Evolutionary conservation across 53 echinoderm and acorn worm genomes (phyloP).

Genomic region (Arbacia lixula): DNA sequence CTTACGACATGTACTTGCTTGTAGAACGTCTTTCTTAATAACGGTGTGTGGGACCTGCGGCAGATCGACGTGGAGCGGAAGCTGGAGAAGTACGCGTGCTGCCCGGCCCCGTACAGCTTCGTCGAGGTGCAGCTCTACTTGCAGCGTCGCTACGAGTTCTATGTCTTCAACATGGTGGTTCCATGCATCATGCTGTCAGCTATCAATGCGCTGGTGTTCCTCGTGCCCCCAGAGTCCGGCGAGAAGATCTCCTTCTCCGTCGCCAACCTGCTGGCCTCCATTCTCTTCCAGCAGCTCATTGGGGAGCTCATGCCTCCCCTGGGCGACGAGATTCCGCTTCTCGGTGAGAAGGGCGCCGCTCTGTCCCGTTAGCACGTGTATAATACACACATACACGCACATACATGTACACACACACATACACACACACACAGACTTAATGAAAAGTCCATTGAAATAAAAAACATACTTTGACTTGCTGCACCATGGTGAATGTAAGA

Average conservation of each 20-base stretch:
- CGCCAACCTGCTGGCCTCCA: constrained; percentile 77
- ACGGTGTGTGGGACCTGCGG: constrained; percentile 74
- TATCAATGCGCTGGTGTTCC: constrained; percentile 74
- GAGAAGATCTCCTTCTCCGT: constrained; percentile 87
- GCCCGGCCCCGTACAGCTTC: constrained; percentile 43
- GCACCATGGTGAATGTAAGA: no score
- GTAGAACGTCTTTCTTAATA: constrained; percentile 61
- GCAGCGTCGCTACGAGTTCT: constrained; percentile 58
- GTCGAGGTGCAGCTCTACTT: constrained; percentile 2
- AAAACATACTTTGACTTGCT: no score
- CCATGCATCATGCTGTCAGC: constrained; percentile 73
- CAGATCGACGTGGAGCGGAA: constrained; percentile 20
- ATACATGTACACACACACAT: no score
- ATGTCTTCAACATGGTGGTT: constrained; percentile 72
- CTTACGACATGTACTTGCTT: background rate
- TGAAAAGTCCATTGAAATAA: no score
- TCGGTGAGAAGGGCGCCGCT: no score
- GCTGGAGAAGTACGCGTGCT: constrained; percentile 57
- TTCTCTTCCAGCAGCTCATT: constrained; percentile 85
- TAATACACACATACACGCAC: no score
- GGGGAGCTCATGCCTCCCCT: constrained; percentile 81
- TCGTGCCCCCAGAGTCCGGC: constrained; percentile 81
- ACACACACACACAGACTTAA: no score
- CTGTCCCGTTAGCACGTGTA: no score
- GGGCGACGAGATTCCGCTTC: constrained; percentile 79